Evolutionary conservation across 2,113 vertebrate species (phyloP).

Genomic region (Cebus imitator): DNA sequence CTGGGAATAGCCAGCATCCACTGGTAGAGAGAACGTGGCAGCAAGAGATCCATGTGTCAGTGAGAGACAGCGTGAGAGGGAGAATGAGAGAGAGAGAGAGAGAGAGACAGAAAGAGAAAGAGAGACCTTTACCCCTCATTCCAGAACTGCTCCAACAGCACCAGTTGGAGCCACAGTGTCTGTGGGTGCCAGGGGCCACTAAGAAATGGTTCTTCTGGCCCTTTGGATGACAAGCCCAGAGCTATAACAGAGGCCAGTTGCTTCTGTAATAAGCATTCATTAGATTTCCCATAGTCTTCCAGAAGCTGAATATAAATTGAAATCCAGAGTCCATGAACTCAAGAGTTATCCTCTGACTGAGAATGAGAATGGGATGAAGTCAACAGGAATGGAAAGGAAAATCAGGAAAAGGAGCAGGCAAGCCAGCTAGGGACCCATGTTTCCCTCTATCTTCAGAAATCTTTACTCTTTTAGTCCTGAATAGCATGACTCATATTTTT

Average conservation of each 20-base stretch:
- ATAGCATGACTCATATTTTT: not conserved
- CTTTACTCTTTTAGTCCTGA: not conserved
- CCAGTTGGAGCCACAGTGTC: rapidly evolving
- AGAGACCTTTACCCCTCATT: not conserved
- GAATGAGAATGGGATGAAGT: not conserved
- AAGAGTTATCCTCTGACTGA: not conserved
- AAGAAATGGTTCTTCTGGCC: not conserved
- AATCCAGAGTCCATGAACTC: not conserved
- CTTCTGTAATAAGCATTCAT: not conserved
- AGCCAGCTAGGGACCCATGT: not conserved
- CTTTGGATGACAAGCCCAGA: not conserved
- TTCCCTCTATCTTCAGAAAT: not conserved
- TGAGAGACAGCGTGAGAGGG: not conserved
- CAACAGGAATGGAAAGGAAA: not conserved
- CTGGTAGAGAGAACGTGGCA: not conserved
- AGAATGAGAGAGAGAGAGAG: not conserved
- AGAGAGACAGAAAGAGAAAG: not conserved
- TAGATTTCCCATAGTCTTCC: not conserved
- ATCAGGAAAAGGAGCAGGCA: not conserved
- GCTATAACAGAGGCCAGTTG: not conserved
- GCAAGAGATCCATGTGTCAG: not conserved
- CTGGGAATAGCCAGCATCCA: not conserved
- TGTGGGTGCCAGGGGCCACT: not conserved
- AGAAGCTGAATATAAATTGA: not conserved
- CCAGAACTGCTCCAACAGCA: not conserved